phyloP scores from a whole-genome alignment of 2,888 invertebrate species.

The Pegoplata infirma region DNA sequence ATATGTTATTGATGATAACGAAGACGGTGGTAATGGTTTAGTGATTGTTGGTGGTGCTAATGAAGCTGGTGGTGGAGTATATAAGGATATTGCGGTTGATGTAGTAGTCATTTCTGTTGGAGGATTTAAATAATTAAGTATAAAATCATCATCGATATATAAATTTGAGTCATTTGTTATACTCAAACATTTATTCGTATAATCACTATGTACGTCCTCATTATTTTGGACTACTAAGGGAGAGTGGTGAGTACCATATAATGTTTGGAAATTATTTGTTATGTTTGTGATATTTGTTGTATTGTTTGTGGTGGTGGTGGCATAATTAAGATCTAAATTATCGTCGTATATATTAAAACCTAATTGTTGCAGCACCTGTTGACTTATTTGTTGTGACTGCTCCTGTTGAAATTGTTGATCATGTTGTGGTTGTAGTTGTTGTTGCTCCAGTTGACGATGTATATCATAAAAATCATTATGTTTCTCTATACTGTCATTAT shows the following conservation, averaged over 20 bases:
- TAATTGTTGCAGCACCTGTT: conserved; percentile 75
- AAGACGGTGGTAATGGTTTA: conserved; percentile 16
- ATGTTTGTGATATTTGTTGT: conserved; percentile 61
- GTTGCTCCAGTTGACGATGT: no score
- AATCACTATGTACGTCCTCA: conserved; percentile 52
- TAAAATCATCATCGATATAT: conserved; percentile 66
- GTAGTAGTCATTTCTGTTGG: conserved; percentile 63
- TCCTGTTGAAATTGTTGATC: conserved; percentile 58
- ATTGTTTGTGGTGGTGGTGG: conserved; percentile 55
- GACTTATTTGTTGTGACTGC: conserved; percentile 66
- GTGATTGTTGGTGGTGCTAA: no score
- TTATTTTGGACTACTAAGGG: conserved; percentile 40
- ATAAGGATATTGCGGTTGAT: conserved; percentile 43
- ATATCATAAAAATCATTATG: conserved; percentile 24
- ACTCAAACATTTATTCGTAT: conserved; percentile 39
- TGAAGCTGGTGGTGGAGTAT: conserved; percentile 2
- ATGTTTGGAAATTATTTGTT: conserved; percentile 43
- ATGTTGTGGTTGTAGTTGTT: conserved; percentile 19
- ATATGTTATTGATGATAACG: conserved; percentile 1
- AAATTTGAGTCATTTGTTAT: conserved; percentile 56
- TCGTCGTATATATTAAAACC: conserved; percentile 71
- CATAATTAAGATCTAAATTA: conserved; percentile 67
- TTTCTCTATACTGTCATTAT: background rate
- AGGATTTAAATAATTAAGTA: conserved; percentile 64
- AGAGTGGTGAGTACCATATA: conserved; percentile 41